A percentile compares a stretch with the other conserved stretches of the same genome.
Conservation (phyloP, 2,888 invertebrate species). For the Acleris emargana region DNA sequence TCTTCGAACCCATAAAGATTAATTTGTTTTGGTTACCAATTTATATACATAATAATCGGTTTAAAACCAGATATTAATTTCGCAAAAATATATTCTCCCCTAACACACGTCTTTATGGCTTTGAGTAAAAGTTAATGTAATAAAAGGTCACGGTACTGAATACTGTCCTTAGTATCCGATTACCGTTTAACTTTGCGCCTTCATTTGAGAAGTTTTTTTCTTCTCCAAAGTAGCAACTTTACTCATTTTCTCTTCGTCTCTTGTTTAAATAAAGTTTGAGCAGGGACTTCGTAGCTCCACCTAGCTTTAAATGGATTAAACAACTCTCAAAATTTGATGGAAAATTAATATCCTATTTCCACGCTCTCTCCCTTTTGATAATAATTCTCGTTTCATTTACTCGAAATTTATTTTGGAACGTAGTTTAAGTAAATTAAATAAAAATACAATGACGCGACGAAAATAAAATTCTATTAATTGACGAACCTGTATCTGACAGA, state of each 20-base stretch:
- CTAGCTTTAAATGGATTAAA: conserved; percentile 70
- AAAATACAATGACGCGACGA: conserved; percentile 4
- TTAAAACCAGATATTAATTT: conserved; percentile 12
- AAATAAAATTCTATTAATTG: conserved; percentile 8
- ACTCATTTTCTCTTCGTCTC: conserved; percentile 75
- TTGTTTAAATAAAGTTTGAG: conserved; percentile 70
- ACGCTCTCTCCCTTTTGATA: conserved; percentile 38
- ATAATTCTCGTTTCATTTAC: conserved; percentile 25
- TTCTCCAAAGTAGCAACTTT: conserved; percentile 64
- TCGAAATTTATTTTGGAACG: conserved; percentile 19
- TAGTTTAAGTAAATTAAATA: conserved; percentile 13
- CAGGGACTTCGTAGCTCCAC: conserved; percentile 58
- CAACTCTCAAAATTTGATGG: conserved; percentile 66
- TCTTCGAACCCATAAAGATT: conserved; percentile 44
- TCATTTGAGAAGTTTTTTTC: conserved; percentile 64
- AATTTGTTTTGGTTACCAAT: conserved; percentile 15
- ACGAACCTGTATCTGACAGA: conserved; percentile 94
- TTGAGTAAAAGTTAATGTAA: conserved; percentile 24
- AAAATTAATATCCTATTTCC: conserved; percentile 56
- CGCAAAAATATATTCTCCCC: background rate
- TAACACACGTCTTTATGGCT: conserved; percentile 4
- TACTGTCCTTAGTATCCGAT: conserved; percentile 59
- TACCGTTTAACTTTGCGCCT: conserved; percentile 66
- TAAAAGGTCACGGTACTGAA: conserved; percentile 33
- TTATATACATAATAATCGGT: conserved; percentile 7